Percentiles rank a stretch among this genome's conserved stretches.
Conservation (phyloP, 2,113 vertebrate genomes). For the human region GRCh38 chr2:185997501-185998000, state of each 20-base stretch:
- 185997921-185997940: neutral
- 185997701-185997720: neutral
- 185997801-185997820: slow-evolving; percentile 50
- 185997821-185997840: slow-evolving; percentile 58
- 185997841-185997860: slow-evolving; percentile 57
- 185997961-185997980: slow-evolving; percentile 40
- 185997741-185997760: slow-evolving; percentile 56
- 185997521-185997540: neutral
- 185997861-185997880: slow-evolving; percentile 51
- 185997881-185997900: slow-evolving; percentile 59
- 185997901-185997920: neutral
- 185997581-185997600: neutral
- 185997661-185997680: slow-evolving; percentile 42
- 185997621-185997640: neutral
- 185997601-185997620: neutral
- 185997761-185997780: slow-evolving; percentile 39
- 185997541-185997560: neutral
- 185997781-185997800: slow-evolving; percentile 70
- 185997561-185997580: neutral
- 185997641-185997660: neutral
- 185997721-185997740: slow-evolving; percentile 54
- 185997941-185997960: slow-evolving; percentile 54
- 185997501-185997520: neutral
- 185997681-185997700: neutral
- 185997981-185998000: slow-evolving; percentile 55